Evolutionary conservation across 2,888 invertebrate species (phyloP), one percentile per base, ranked within the genome.

Genomic region (Nomada ruficornis): DNA sequence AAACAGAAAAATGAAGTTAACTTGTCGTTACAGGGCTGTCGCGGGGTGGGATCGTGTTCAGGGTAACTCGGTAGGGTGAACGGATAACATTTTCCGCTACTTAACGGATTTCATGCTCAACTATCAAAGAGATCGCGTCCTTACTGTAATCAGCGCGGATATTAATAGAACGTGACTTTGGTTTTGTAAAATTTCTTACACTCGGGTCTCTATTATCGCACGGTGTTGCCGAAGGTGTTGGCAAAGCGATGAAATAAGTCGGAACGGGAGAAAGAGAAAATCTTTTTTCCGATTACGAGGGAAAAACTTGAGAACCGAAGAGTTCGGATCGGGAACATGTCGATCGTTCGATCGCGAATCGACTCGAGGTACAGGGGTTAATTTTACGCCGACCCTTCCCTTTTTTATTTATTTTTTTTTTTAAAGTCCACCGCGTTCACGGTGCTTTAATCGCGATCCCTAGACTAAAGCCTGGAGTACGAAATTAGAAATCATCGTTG

Each of bases 41-140:
- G 15, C 57, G 15, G 72, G 44, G 26, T 13, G 65, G 79, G 84
- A 77, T 73, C 76, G 78, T 78, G 67, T 70, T 60, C 83, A 65
- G 63, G 69, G 79, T 72, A 75, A 81, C 77, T 77, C 85, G 83
- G 80, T 87, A 89, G 89, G 87, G 85, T 89, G 91, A 90, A 89
- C 86, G 86, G 85, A 88, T 89, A 36, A 92, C 87, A 92, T 91
- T 93, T 93, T 91, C 92, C 93, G 91, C 92, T 92, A 92, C 90
- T 93, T 93, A 92, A 87, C 84, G 90, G 89, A 92, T 93, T 93
- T 92, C 87, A 92, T 90, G 91, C 91, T 90, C 89, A 88, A 87
- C 86, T 89, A 80, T 92, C 92, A 92, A 93, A 93, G 92, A 87
- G 88, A 23, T 80, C 67, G 79, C 88, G 91, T 89, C 91, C 92